These are phyloP conservation scores for Rhinella marina DNA, from an alignment of 2,797 vertebrate genomes.

Conservation along the genomic window DNA sequence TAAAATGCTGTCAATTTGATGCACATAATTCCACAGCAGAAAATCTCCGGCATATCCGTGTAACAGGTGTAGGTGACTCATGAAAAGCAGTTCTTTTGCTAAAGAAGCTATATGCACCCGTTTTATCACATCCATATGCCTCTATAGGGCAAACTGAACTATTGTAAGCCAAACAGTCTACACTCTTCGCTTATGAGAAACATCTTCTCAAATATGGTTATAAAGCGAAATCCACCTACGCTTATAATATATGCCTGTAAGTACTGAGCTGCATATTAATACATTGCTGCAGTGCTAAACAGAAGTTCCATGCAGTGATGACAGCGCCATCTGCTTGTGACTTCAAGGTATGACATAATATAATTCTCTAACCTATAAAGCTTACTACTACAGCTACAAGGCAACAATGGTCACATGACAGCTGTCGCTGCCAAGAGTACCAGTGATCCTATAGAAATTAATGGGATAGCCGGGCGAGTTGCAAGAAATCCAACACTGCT, in stretches of 20 bases:
- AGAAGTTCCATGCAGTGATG: background rate
- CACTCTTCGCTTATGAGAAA: background rate
- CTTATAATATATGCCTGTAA: background rate
- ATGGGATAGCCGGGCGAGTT: no score
- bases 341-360: background rate
- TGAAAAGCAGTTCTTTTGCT: no score
- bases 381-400: background rate
- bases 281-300: background rate
- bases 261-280: background rate
- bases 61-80: no score
- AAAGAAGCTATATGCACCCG: no score
- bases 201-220: background rate
- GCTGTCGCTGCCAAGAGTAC: no score
- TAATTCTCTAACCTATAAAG: background rate
- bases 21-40: no score
- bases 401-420: no score
- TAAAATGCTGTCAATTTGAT: no score
- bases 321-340: background rate
- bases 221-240: background rate
- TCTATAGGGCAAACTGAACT: background rate
- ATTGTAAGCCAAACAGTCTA: background rate
- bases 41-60: no score
- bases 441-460: no score
- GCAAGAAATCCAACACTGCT: no score
- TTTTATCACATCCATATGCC: no score